These are phyloP conservation scores for Mystacides longicornis DNA, from an alignment of 2,888 invertebrate species.

Conservation along the genomic window DNA sequence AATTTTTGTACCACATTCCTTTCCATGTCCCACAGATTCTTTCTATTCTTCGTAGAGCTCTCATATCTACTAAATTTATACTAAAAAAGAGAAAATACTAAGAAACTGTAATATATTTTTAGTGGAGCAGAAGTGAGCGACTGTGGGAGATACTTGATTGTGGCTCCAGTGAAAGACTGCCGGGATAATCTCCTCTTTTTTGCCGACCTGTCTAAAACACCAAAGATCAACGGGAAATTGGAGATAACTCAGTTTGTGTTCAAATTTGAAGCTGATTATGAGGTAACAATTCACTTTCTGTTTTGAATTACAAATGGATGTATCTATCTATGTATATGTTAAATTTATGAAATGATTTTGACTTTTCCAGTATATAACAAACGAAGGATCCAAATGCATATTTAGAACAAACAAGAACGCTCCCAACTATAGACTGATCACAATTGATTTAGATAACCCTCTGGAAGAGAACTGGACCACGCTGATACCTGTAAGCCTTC, in stretches of 20 bases:
- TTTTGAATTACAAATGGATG: not conserved
- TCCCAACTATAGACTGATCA: constrained; percentile 82
- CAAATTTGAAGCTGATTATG: constrained; percentile 89
- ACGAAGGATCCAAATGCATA: constrained; percentile 71
- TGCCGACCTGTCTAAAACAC: constrained; percentile 62
- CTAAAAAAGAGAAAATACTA: too few species aligned
- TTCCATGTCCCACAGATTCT: too few species aligned
- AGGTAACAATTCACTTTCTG: constrained; percentile 46
- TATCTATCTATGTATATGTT: not conserved
- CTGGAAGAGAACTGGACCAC: constrained; percentile 73
- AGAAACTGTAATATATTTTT: constrained; percentile 32
- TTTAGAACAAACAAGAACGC: constrained; percentile 92
- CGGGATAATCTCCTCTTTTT: constrained; percentile 86
- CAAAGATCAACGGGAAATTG: constrained; percentile 56
- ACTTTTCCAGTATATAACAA: constrained; percentile 74
- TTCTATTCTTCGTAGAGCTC: too few species aligned
- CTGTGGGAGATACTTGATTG: constrained; percentile 84
- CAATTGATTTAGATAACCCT: constrained; percentile 69
- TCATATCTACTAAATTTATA: too few species aligned
- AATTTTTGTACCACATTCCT: too few species aligned
- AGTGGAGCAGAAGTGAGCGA: constrained; percentile 83
- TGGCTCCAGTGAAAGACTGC: constrained; percentile 80
- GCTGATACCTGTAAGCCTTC: constrained; percentile 61
- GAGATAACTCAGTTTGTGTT: constrained; percentile 74
- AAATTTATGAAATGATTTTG: not conserved